phyloP scores from a whole-genome alignment of 2,113 vertebrate genomes.

The Cochlearius cochlearius region DNA sequence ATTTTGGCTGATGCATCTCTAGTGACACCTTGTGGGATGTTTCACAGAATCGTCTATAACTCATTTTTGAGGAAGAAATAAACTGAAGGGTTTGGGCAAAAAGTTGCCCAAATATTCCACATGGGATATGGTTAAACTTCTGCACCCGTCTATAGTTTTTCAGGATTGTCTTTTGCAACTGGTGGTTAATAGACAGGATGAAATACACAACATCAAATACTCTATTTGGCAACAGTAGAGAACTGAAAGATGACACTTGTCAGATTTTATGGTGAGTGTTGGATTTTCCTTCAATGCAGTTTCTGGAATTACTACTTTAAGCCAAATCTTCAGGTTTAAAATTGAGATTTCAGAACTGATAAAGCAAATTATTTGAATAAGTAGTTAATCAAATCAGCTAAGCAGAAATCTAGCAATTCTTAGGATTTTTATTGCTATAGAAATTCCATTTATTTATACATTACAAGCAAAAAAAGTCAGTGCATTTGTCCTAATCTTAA shows the following conservation, averaged over 20 bases:
- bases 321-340: neutral
- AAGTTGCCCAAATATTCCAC: neutral
- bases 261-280: neutral
- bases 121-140: neutral
- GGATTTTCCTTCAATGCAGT: neutral
- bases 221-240: neutral
- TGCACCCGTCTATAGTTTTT: neutral
- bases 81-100: neutral
- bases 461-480: neutral
- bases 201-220: neutral
- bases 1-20: neutral
- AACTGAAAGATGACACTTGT: neutral
- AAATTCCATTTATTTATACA: neutral
- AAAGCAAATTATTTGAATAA: neutral
- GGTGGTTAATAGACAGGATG: neutral
- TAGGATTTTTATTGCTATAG: neutral
- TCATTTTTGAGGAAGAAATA: neutral
- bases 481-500: neutral
- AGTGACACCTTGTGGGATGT: slow-evolving; percentile 41
- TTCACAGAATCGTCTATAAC: neutral
- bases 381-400: neutral
- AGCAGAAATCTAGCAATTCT: neutral
- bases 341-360: neutral
- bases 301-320: neutral
- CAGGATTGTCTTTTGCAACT: neutral